phyloP scores from a whole-genome alignment of 1,140 invertebrate genomes.

The Protaetia brevitarsis region DNA sequence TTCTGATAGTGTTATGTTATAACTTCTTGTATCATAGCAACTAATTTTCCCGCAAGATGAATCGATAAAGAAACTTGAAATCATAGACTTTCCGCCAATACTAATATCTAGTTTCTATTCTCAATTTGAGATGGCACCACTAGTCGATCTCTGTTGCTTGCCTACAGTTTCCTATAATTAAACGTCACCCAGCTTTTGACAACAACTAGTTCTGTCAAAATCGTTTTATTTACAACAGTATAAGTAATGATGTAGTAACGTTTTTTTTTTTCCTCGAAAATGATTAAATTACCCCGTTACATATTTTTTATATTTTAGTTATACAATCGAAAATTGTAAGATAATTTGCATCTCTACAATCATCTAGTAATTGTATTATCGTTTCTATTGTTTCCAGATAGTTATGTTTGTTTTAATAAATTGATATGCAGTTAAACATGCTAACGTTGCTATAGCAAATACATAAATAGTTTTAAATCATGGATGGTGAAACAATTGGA shows the following conservation, averaged over 20 bases:
- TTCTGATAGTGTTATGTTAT: conserved; percentile 2
- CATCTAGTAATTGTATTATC: background rate
- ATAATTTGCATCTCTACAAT: background rate
- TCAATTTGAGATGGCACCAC: background rate
- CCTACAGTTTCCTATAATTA: background rate
- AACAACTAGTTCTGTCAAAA: background rate
- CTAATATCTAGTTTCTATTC: too few relatives aligned
- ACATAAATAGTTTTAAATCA: conserved; percentile 9
- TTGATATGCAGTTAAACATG: conserved; percentile 3
- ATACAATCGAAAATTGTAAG: background rate
- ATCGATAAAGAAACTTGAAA: background rate
- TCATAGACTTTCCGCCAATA: background rate
- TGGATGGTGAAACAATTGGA: conserved; percentile 36
- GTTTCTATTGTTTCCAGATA: background rate
- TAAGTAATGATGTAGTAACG: conserved; percentile 10
- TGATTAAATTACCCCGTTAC: conserved; percentile 6
- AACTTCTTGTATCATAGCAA: conserved; percentile 21
- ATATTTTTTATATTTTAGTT: background rate
- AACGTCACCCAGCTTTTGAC: background rate
- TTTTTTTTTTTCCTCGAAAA: conserved; percentile 14
- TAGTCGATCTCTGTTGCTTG: too few relatives aligned
- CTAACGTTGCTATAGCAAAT: conserved; percentile 22
- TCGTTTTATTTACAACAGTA: background rate
- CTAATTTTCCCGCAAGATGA: background rate
- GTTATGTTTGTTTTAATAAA: background rate